Evolutionary conservation across 2,113 vertebrate genomes (phyloP).

Genomic region (Neogobius melanostomus): DNA sequence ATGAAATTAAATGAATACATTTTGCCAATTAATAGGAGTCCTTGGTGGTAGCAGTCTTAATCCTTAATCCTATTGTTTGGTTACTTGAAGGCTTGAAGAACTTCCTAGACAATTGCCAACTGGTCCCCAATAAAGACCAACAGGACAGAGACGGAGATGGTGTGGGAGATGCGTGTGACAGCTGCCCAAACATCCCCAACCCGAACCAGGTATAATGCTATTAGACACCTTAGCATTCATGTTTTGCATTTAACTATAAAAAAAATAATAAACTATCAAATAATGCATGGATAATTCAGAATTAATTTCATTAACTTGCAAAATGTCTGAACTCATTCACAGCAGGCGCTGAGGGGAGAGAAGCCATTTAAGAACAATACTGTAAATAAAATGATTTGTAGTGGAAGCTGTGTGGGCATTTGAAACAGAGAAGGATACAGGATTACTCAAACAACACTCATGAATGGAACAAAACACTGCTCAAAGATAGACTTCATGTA

Average conservation of each 20-base stretch:
- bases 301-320: too few relatives aligned
- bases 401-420: too few relatives aligned
- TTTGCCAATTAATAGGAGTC: neutral
- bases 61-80: neutral
- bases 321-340: too few relatives aligned
- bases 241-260: too few relatives aligned
- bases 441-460: constrained; percentile 15
- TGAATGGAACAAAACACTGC: too few relatives aligned
- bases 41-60: neutral
- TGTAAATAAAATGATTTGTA: too few relatives aligned
- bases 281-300: too few relatives aligned
- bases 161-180: constrained; percentile 95
- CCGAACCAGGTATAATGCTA: constrained; percentile 87
- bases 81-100: constrained; percentile 86
- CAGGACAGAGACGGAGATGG: constrained; percentile 88
- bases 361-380: too few relatives aligned
- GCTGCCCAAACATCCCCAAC: constrained; percentile 93
- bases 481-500: neutral
- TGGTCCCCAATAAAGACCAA: constrained; percentile 87
- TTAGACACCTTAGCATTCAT: too few relatives aligned
- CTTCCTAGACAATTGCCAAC: constrained; percentile 94
- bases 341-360: too few relatives aligned
- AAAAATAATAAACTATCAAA: too few relatives aligned
- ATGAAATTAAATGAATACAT: too few relatives aligned
- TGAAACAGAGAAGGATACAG: neutral